Conservation (phyloP, 64 coral and sea anemone species). For the Acropora tenuis region DNA sequence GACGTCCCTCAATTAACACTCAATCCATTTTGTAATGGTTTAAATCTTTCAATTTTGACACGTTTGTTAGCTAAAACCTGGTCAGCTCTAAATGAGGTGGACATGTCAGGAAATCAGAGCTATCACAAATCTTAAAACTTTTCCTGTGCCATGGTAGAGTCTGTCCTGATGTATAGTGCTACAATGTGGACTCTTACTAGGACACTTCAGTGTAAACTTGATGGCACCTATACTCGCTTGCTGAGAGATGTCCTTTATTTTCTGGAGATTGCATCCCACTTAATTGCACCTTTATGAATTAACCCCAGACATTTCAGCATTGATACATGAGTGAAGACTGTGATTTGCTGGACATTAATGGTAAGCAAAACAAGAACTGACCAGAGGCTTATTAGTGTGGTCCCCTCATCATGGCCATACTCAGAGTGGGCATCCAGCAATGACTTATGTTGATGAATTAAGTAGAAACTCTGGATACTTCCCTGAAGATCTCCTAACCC, state of each 20-base stretch:
- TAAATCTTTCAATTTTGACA: no score
- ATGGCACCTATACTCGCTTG: neutral
- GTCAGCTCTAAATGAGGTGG: neutral
- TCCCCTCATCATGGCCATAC: neutral
- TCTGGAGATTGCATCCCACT: neutral
- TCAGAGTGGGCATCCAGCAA: neutral
- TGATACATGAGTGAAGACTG: neutral
- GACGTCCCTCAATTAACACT: no score
- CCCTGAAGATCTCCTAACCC: neutral
- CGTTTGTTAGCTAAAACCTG: neutral
- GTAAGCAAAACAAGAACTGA: neutral
- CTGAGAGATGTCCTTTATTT: neutral
- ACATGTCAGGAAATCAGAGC: slow-evolving; percentile 28
- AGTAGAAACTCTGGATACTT: neutral
- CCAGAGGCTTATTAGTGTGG: neutral
- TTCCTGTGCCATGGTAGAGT: neutral
- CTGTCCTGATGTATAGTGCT: slow-evolving; percentile 22
- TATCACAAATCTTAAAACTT: neutral
- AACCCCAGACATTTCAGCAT: neutral
- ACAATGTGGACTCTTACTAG: slow-evolving; percentile 15
- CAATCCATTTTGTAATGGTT: no score
- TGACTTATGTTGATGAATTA: neutral
- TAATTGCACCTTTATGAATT: neutral
- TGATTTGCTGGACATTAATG: neutral
- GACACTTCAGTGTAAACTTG: neutral